These are phyloP conservation scores for Esox niger DNA, from an alignment of 2,113 vertebrate species.

Conservation along the genomic window DNA sequence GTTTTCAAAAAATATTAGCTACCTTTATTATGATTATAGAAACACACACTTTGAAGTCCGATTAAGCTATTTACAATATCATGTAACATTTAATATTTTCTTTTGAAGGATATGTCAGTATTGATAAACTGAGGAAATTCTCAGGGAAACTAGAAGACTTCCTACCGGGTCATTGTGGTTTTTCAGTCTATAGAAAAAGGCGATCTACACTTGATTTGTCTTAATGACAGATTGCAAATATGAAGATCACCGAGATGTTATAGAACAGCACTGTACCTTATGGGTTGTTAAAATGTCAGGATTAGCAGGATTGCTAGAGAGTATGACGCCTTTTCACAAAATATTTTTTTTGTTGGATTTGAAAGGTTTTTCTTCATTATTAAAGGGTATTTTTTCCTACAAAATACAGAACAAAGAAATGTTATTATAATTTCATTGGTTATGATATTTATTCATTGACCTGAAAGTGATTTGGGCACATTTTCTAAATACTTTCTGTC, in stretches of 20 bases:
- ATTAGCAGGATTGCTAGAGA: not conserved
- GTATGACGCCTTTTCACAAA: not conserved
- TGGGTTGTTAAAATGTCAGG: not conserved
- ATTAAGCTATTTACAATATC: too few species aligned
- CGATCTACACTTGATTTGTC: conserved; percentile 10
- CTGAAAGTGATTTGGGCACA: conserved; percentile 26
- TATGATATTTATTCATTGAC: conserved; percentile 16
- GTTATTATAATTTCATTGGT: not conserved
- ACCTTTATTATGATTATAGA: too few species aligned
- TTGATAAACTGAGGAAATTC: conserved; percentile 61
- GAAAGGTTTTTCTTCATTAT: not conserved
- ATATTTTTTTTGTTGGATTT: not conserved
- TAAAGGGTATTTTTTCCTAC: not conserved
- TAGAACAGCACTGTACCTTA: not conserved
- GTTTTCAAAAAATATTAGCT: too few species aligned
- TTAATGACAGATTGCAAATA: not conserved
- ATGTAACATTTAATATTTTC: not conserved
- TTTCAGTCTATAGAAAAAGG: conserved; percentile 36
- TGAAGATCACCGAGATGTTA: not conserved
- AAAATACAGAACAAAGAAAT: too few species aligned
- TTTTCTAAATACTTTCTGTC: conserved; percentile 33
- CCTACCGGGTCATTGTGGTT: conserved; percentile 34
- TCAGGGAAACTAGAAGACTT: conserved; percentile 60
- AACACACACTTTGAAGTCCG: too few species aligned
- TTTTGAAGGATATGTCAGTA: conserved; percentile 54